These are phyloP conservation scores for Miltochrista miniata DNA, from an alignment of 2,888 invertebrate species.

Conservation along the genomic window DNA sequence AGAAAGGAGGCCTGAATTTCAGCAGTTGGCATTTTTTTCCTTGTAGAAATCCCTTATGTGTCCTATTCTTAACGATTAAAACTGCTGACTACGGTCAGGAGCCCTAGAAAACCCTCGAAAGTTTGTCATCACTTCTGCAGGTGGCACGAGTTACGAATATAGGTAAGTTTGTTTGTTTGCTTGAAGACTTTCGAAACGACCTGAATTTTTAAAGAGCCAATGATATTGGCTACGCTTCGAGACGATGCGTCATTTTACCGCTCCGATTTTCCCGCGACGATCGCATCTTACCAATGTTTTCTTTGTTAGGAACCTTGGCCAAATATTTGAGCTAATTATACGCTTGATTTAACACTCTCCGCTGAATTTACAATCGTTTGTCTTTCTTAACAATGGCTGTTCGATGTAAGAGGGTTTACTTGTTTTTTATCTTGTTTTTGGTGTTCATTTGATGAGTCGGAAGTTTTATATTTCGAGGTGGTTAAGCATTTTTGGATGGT, in stretches of 20 bases:
- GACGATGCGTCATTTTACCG: slow-evolving; percentile 45
- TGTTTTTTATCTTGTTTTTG: slow-evolving; percentile 10
- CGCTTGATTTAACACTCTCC: slow-evolving; percentile 65
- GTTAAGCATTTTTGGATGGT: neutral
- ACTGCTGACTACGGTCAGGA: no score
- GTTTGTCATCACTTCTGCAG: no score
- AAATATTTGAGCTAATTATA: slow-evolving; percentile 62
- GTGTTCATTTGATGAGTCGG: slow-evolving; percentile 9
- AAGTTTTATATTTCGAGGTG: neutral
- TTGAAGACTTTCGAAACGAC: no score
- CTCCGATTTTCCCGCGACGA: slow-evolving; percentile 44
- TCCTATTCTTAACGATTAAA: no score
- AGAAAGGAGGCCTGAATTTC: no score
- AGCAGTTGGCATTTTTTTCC: no score
- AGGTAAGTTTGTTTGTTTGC: no score
- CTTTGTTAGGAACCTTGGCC: slow-evolving; percentile 41
- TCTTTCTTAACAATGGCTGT: slow-evolving; percentile 50
- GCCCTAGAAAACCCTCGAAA: no score
- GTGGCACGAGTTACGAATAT: no score
- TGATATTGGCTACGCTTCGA: no score
- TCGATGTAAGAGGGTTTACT: slow-evolving; percentile 16
- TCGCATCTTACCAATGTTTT: slow-evolving; percentile 45
- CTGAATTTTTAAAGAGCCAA: no score
- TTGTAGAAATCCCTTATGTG: no score
- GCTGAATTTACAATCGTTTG: slow-evolving; percentile 53